Conservation (phyloP, 2,113 vertebrate genomes). For the Dicrurus megarhynchus region DNA sequence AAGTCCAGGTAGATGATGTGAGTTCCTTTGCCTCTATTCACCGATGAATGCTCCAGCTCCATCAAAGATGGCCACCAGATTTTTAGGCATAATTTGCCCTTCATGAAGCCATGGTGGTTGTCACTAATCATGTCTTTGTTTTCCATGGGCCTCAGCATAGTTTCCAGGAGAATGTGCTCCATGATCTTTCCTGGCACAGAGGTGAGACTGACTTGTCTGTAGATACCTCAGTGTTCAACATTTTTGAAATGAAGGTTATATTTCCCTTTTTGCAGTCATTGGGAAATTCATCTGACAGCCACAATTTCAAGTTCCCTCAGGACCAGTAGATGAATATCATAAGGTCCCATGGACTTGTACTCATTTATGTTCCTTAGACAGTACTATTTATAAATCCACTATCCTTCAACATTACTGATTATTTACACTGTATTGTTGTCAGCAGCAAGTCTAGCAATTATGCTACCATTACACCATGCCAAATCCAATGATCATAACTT, state of each 20-base stretch:
- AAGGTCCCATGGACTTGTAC: neutral
- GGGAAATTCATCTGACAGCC: neutral
- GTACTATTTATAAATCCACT: neutral
- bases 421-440: neutral
- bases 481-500: neutral
- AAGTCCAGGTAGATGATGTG: neutral
- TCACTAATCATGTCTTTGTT: neutral
- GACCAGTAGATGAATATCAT: neutral
- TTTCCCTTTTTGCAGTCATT: neutral
- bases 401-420: neutral
- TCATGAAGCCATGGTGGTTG: neutral
- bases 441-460: neutral
- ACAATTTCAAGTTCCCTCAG: neutral
- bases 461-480: neutral
- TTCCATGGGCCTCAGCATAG: neutral
- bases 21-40: neutral
- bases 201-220: no score
- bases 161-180: neutral
- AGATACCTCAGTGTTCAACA: neutral
- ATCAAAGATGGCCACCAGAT: neutral
- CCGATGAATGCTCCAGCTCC: accelerated
- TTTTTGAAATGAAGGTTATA: neutral
- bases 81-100: neutral
- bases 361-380: neutral
- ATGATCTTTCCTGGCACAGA: neutral